These are phyloP conservation scores for Manacus vitellinus DNA, from an alignment of 2,113 vertebrate species.

Conservation along the genomic window DNA sequence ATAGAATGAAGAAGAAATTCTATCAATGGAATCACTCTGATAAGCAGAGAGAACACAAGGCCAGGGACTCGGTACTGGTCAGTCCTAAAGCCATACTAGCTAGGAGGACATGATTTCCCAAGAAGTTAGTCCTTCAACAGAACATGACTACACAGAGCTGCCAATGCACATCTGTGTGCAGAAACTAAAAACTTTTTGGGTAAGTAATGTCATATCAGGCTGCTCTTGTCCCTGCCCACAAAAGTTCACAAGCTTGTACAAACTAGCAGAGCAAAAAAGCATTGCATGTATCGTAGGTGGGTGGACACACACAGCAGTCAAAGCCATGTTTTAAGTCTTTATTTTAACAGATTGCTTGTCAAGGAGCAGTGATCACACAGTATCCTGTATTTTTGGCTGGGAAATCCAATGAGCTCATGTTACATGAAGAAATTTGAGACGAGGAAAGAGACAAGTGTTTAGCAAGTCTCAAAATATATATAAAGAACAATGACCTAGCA, in stretches of 20 bases:
- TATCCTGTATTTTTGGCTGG: background rate
- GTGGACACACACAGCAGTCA: background rate
- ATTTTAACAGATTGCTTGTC: background rate
- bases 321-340: background rate
- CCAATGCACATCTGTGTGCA: fast-evolving
- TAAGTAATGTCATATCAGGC: background rate
- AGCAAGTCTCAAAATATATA: background rate
- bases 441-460: background rate
- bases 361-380: background rate
- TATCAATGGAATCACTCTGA: background rate
- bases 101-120: background rate
- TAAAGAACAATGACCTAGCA: constrained; percentile 4
- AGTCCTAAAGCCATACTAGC: background rate
- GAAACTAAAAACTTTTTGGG: background rate
- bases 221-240: background rate
- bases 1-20: background rate
- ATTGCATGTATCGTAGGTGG: fast-evolving
- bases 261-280: background rate
- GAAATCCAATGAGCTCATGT: background rate
- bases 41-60: background rate
- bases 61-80: background rate
- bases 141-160: background rate
- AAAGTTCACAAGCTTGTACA: background rate
- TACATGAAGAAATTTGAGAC: background rate
- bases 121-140: background rate